Conservation (phyloP, 1,140 invertebrate species). For the Neelides sp. region DNA sequence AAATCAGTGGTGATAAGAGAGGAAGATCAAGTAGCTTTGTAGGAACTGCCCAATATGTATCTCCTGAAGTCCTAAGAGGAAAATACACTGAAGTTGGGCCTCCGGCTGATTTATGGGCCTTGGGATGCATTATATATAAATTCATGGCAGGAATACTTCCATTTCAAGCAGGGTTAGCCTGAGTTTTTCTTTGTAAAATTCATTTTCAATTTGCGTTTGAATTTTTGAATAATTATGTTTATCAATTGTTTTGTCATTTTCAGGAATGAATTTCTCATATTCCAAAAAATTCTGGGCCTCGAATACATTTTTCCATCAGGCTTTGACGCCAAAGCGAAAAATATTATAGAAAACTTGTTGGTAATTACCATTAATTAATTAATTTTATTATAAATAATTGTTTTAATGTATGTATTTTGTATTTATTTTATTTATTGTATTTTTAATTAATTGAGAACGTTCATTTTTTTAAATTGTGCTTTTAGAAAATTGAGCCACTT, state of each 20-base stretch:
- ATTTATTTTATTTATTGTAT: slow-evolving; percentile 3
- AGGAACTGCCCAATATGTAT: slow-evolving; percentile 98
- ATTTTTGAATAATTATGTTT: slow-evolving; percentile 9
- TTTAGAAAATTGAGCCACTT: slow-evolving; percentile 54
- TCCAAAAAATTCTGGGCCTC: slow-evolving; percentile 85
- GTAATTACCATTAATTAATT: slow-evolving; percentile 38
- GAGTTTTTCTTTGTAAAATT: not conserved
- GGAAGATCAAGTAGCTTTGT: slow-evolving; percentile 75
- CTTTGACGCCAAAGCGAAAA: slow-evolving; percentile 57
- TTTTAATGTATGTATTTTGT: slow-evolving; percentile 2
- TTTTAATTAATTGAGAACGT: not conserved
- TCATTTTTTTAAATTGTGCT: slow-evolving; percentile 30
- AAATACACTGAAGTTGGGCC: slow-evolving; percentile 51
- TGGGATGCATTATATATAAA: slow-evolving; percentile 95
- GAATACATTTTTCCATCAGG: slow-evolving; percentile 87
- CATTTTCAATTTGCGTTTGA: slow-evolving; percentile 5
- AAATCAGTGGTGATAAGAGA: not conserved
- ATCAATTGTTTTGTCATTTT: slow-evolving; percentile 26
- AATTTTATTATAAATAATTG: slow-evolving; percentile 1
- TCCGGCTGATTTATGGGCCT: slow-evolving; percentile 91
- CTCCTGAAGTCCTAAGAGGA: slow-evolving; percentile 82
- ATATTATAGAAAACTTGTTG: slow-evolving; percentile 70
- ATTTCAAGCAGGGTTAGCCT: slow-evolving; percentile 61
- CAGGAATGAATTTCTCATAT: slow-evolving; percentile 89
- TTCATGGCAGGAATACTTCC: slow-evolving; percentile 87